A percentile compares a stretch with the other conserved stretches of the same genome.
Evolutionary conservation across 2,797 vertebrate genomes (phyloP).

Genomic region (Urocyon cinereoargenteus): DNA sequence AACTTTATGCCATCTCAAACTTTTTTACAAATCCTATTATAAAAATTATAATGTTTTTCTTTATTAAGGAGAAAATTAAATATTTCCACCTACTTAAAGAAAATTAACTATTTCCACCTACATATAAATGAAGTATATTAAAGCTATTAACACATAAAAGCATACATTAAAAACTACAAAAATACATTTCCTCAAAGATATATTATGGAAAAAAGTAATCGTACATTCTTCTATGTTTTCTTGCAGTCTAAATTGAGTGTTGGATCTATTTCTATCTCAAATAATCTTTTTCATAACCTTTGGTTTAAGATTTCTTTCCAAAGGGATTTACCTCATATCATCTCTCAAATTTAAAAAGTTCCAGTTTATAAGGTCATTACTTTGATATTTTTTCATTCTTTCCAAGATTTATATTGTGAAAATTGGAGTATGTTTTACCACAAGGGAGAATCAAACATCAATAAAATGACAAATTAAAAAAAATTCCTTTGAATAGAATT

Average conservation of each 20-base stretch:
- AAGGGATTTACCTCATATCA: background rate
- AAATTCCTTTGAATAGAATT: background rate
- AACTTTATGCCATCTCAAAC: background rate
- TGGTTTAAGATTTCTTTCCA: background rate
- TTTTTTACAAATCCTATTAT: background rate
- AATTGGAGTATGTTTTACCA: background rate
- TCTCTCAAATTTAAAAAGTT: background rate
- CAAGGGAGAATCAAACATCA: background rate
- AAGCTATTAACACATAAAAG: background rate
- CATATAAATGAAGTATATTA: background rate
- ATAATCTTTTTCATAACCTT: background rate
- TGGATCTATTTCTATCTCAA: background rate
- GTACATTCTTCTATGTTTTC: background rate
- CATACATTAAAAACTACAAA: background rate
- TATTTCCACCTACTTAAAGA: background rate
- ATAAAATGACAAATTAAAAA: background rate
- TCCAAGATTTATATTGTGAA: background rate
- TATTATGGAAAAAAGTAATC: background rate
- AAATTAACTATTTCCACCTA: background rate
- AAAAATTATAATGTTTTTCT: background rate
- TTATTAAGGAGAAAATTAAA: background rate
- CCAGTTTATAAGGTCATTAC: background rate
- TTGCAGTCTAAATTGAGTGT: background rate
- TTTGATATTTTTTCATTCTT: background rate
- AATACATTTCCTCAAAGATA: background rate